Conservation (phyloP, 2,888 invertebrate genomes). For the Drosophila meridionalis region DNA sequence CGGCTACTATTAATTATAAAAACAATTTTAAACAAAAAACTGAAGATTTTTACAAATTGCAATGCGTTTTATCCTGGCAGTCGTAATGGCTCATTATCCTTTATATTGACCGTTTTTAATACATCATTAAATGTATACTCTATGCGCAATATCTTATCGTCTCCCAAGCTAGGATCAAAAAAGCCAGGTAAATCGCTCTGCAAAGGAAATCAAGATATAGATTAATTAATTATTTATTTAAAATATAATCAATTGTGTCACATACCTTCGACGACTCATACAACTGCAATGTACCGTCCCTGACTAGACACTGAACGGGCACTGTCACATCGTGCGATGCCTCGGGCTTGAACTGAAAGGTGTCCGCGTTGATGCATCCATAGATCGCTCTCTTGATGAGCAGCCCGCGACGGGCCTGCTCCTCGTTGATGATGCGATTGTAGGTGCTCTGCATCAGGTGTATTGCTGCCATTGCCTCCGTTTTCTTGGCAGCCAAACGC, state of each 20-base stretch:
- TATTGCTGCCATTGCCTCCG: slow-evolving; percentile 94
- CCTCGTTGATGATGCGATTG: slow-evolving; percentile 92
- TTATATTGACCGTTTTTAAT: slow-evolving; percentile 91
- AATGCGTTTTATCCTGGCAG: slow-evolving; percentile 86
- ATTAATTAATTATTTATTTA: neutral
- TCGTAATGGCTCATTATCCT: slow-evolving; percentile 92
- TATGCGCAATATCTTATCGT: slow-evolving; percentile 94
- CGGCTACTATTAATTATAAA: slow-evolving; percentile 55
- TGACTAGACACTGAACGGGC: slow-evolving; percentile 96
- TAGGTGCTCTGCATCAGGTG: slow-evolving; percentile 97
- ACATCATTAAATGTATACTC: slow-evolving; percentile 93
- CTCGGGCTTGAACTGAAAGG: slow-evolving; percentile 81
- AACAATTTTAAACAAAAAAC: slow-evolving; percentile 71
- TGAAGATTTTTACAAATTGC: slow-evolving; percentile 71
- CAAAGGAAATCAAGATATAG: slow-evolving; percentile 82
- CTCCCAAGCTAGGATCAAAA: slow-evolving; percentile 97
- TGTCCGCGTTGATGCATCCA: slow-evolving; percentile 87
- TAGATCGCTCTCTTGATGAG: slow-evolving; percentile 94
- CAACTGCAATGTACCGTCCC: slow-evolving; percentile 94
- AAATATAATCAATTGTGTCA: neutral
- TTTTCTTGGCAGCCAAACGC: slow-evolving; percentile 90
- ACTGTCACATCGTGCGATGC: slow-evolving; percentile 94
- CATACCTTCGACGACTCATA: slow-evolving; percentile 94
- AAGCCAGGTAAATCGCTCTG: slow-evolving; percentile 98
- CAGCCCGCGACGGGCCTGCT: slow-evolving; percentile 93